Evolutionary conservation across 2,113 vertebrate species (phyloP), one percentile per base, ranked within the genome.

Genomic region (Dicentrarchus labrax): DNA sequence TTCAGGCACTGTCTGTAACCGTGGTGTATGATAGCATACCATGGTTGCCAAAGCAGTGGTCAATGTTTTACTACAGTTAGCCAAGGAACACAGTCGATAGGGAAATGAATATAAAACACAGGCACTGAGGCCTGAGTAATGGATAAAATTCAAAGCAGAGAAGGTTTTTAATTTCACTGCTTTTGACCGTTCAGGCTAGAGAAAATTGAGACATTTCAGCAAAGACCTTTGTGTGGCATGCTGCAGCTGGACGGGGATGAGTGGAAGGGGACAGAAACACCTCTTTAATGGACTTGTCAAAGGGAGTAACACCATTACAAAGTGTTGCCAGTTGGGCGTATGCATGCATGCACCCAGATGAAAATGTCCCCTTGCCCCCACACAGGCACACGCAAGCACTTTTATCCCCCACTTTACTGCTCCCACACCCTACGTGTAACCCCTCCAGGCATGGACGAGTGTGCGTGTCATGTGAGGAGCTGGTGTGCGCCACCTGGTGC

Each of bases 281-380:
- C 61, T 94, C 72, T 75, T 87, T 85, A 89, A 91, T 87, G 84
- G 88, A 76, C 83, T 85, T 68, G 80, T 90, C 83, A 83, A 76
- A 70, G 21, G 62, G 89, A 88, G 38, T 86, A 85, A 92, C 87
- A 76, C 83, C 78, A 88, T 91, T 84, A 88, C 38, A 61, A 70
- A 79, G 70, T 88, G 93, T 86, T 79, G 77, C 60, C 12, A 30
- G 67, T 72, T 47, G 66, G 73, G 72, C 36, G 61, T 72, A 71
- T 70, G 69, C 70, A 89, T 59, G 74, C 66, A 80, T 41, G 51
- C 68, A 59, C 77, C 60, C 38, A 45, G 47, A 88, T 78, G 53
- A 72, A 50, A 62, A 74, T 19, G 19, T 45, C 60, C 54, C 43
- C n/a, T 51, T 45, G 41, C 56, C 70, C 21, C 2, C 76, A 36